These are phyloP conservation scores for Nematostella vectensis DNA, from an alignment of 92 coral and sea anemone genomes.

Conservation along the genomic window DNA sequence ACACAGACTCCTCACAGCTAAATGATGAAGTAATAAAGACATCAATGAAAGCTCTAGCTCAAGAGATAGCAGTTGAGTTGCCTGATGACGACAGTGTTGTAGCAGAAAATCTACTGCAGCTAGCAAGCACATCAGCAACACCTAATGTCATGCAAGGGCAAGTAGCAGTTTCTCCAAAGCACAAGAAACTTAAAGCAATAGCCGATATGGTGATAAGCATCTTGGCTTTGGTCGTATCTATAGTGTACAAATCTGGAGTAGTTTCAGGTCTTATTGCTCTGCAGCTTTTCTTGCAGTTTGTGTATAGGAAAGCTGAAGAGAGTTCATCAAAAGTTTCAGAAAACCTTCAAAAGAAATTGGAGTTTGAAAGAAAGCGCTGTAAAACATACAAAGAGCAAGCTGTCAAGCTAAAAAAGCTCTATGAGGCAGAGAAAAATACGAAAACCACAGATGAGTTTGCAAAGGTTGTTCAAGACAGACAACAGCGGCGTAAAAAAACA, in stretches of 20 bases:
- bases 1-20: slow-evolving; percentile 15
- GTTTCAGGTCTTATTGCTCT: slow-evolving; percentile 41
- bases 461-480: slow-evolving; percentile 43
- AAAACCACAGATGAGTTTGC: slow-evolving; percentile 72
- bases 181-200: slow-evolving; percentile 19
- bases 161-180: too few species aligned
- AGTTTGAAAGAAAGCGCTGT: slow-evolving; percentile 40
- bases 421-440: slow-evolving; percentile 56
- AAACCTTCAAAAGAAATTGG: slow-evolving; percentile 36
- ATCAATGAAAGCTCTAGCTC: slow-evolving; percentile 38
- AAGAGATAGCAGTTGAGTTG: slow-evolving; percentile 35
- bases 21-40: slow-evolving; percentile 33
- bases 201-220: slow-evolving; percentile 25
- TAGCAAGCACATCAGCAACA: neutral
- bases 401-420: slow-evolving; percentile 60
- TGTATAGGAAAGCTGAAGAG: slow-evolving; percentile 16
- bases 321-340: slow-evolving; percentile 5
- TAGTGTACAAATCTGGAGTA: slow-evolving; percentile 41
- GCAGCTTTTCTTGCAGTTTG: slow-evolving; percentile 28
- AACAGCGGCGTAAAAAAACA: slow-evolving; percentile 8
- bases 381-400: slow-evolving; percentile 46
- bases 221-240: slow-evolving; percentile 34
- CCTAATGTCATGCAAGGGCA: neutral
- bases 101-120: slow-evolving; percentile 8
- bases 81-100: neutral